A percentile compares a stretch with the other conserved stretches of the same genome.
These are phyloP conservation scores for Montipora cactus DNA, from an alignment of 64 coral and sea anemone species.

Conservation along the genomic window DNA sequence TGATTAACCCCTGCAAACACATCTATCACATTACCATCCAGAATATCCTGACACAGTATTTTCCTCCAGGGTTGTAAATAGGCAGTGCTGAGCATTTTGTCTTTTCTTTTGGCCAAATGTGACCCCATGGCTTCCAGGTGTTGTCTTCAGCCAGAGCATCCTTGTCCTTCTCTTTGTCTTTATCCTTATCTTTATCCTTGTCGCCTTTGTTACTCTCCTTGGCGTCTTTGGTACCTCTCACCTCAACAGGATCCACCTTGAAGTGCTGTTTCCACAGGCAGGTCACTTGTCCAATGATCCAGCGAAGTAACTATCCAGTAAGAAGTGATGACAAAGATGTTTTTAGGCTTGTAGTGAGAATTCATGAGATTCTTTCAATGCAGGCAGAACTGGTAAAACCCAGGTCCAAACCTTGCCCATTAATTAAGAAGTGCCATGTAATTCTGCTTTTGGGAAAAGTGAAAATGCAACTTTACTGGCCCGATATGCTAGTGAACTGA, in stretches of 20 bases:
- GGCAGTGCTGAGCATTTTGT: conserved; percentile 50
- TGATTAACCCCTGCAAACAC: background rate
- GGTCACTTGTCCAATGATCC: conserved; percentile 93
- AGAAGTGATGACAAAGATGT: background rate
- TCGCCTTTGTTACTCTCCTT: conserved; percentile 68
- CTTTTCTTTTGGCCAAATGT: conserved; percentile 98
- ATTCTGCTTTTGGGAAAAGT: too few species aligned
- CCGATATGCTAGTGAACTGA: too few species aligned
- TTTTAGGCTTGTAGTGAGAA: too few species aligned
- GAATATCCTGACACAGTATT: conserved; percentile 90
- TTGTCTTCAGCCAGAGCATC: conserved; percentile 82
- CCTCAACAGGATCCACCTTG: conserved; percentile 81
- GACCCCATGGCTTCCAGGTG: conserved; percentile 94
- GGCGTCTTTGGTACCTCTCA: conserved; percentile 64
- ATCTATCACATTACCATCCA: conserved; percentile 83
- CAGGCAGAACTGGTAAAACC: too few species aligned
- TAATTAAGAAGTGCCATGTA: too few species aligned
- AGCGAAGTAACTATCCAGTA: conserved; percentile 70
- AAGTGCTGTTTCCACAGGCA: conserved; percentile 88
- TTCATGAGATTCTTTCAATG: too few species aligned
- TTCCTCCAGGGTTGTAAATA: conserved; percentile 92
- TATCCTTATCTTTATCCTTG: conserved; percentile 87
- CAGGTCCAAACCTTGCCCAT: too few species aligned
- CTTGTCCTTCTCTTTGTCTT: conserved; percentile 85
- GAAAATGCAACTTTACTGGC: too few species aligned